A percentile compares a stretch with the other conserved stretches of the same genome.
Conservation (phyloP, 2,113 vertebrate species). For the Ranitomeya variabilis region DNA sequence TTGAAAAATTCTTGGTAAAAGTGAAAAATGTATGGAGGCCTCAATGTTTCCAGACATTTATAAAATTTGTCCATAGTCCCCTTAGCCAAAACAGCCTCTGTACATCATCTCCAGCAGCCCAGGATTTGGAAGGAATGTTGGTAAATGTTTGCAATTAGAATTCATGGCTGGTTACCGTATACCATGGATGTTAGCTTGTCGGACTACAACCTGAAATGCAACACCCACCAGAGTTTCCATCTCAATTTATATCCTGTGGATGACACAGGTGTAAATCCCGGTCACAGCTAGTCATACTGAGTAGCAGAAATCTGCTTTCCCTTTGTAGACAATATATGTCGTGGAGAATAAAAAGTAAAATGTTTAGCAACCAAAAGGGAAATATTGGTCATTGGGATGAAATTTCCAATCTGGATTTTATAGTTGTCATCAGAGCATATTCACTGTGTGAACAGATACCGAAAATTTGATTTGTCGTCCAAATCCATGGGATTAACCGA, state of each 20-base stretch:
- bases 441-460: too few relatives aligned
- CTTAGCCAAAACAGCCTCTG: not conserved
- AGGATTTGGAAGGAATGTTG: slow-evolving; percentile 42
- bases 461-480: too few relatives aligned
- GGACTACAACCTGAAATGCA: slow-evolving; percentile 13
- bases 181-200: slow-evolving; percentile 23
- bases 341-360: not conserved
- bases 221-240: slow-evolving; percentile 34
- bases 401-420: too few relatives aligned
- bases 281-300: not conserved
- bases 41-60: not conserved
- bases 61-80: not conserved
- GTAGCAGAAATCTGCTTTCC: not conserved
- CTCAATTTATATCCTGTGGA: not conserved
- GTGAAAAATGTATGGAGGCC: not conserved
- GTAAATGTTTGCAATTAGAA: slow-evolving; percentile 36
- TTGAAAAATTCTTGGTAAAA: not conserved
- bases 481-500: too few relatives aligned
- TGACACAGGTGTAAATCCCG: not conserved
- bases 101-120: not conserved
- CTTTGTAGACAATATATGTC: not conserved
- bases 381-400: too few relatives aligned
- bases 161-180: slow-evolving; percentile 40
- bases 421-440: too few relatives aligned
- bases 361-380: too few relatives aligned